phyloP scores from a whole-genome alignment of 35 echinoderm and acorn worm species.

The Ptychodera flava region DNA sequence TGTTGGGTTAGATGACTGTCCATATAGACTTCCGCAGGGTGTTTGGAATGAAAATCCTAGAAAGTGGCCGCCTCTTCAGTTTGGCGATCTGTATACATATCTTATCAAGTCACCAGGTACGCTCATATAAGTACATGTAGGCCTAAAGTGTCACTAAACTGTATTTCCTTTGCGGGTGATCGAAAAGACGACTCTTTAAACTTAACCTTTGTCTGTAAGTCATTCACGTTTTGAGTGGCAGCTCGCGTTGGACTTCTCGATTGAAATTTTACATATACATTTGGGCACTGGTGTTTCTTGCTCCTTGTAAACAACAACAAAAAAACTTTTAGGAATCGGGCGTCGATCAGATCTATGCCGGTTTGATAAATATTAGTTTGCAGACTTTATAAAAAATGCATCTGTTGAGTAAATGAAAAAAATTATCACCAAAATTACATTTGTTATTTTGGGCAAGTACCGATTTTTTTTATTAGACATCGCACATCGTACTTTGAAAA shows the following conservation, averaged over 20 bases:
- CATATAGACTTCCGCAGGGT: neutral
- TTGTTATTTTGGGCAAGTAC: neutral
- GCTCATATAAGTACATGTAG: neutral
- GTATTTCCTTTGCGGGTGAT: neutral
- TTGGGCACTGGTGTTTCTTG: neutral
- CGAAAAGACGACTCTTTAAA: neutral
- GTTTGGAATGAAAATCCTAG: neutral
- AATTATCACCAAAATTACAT: constrained; percentile 3
- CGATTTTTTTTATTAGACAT: neutral
- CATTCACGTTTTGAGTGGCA: neutral
- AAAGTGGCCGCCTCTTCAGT: neutral
- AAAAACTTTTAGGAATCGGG: no score
- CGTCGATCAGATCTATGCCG: neutral
- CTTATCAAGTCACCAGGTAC: neutral
- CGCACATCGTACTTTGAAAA: neutral
- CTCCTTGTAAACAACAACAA: neutral
- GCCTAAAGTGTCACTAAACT: neutral
- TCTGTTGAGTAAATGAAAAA: neutral
- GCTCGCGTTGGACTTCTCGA: neutral
- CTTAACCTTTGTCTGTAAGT: neutral
- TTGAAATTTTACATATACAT: neutral
- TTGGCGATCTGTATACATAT: neutral
- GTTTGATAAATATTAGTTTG: neutral
- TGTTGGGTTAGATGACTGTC: neutral
- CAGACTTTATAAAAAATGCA: neutral